phyloP scores from a whole-genome alignment of 2,888 invertebrate species.

The Cerastis rubricosa region DNA sequence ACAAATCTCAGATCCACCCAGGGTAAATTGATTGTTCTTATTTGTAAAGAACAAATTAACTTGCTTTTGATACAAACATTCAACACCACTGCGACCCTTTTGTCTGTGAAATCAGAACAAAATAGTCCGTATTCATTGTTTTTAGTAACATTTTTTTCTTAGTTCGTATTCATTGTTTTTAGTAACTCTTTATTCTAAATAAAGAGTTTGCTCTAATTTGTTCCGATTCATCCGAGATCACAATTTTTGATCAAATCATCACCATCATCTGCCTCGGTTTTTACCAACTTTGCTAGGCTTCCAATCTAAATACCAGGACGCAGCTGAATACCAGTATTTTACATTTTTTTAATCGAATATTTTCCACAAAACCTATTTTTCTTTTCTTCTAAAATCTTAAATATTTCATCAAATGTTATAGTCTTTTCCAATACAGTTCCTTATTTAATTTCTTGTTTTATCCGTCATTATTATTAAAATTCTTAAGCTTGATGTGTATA shows the following conservation, averaged over 20 bases:
- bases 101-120: constrained; percentile 5
- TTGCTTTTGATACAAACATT: constrained; percentile 29
- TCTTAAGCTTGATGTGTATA: constrained; percentile 6
- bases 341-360: background rate
- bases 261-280: no score
- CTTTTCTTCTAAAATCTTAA: background rate
- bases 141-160: constrained; percentile 6
- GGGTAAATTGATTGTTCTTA: constrained; percentile 41
- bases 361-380: background rate
- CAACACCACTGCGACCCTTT: constrained; percentile 12
- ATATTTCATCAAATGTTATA: background rate
- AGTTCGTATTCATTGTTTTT: constrained; percentile 22
- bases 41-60: constrained; percentile 43
- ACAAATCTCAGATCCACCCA: constrained; percentile 29
- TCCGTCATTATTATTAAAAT: background rate
- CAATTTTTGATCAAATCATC: background rate
- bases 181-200: background rate
- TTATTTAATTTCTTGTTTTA: background rate
- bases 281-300: no score
- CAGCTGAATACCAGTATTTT: no score
- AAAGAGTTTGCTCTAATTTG: no score
- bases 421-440: background rate
- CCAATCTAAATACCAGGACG: no score
- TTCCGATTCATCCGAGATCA: background rate
- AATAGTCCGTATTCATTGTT: constrained; percentile 18